A percentile compares a stretch with the other conserved stretches of the same genome.
Evolutionary conservation across 2,113 vertebrate genomes (phyloP).

Genomic region (Barbus barbus): DNA sequence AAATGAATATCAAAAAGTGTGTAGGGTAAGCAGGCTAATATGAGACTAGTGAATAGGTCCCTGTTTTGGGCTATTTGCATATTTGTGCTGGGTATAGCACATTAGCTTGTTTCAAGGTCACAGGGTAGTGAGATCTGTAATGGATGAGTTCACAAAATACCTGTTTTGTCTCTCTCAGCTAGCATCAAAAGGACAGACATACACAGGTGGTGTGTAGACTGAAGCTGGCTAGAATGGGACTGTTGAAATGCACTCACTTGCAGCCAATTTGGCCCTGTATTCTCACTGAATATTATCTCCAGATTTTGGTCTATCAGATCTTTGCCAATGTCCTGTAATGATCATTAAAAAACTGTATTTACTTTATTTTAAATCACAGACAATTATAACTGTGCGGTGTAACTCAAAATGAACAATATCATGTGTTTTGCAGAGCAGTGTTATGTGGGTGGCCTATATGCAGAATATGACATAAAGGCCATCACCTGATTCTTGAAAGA

Average conservation of each 20-base stretch:
- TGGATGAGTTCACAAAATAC: constrained; percentile 33
- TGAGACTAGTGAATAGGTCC: neutral
- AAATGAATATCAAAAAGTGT: neutral
- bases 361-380: neutral
- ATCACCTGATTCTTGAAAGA: constrained; percentile 28
- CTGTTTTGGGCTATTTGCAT: neutral
- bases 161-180: constrained; percentile 30
- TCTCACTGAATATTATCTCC: constrained; percentile 29
- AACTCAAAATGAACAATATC: too few species aligned
- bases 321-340: constrained; percentile 41
- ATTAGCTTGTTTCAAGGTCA: constrained; percentile 9
- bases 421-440: neutral
- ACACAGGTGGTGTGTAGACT: constrained; percentile 45
- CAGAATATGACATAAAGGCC: constrained; percentile 7
- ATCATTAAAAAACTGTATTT: constrained; percentile 33
- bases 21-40: neutral
- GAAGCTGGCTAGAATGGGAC: constrained; percentile 8
- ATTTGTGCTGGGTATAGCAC: neutral
- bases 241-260: constrained; percentile 18
- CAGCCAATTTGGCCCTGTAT: constrained; percentile 13
- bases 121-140: constrained; percentile 18
- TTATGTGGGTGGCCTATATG: neutral
- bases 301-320: constrained; percentile 14
- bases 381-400: neutral
- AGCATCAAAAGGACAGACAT: constrained; percentile 2